phyloP scores from a whole-genome alignment of 2,113 vertebrate genomes.

The Epinephelus lanceolatus region DNA sequence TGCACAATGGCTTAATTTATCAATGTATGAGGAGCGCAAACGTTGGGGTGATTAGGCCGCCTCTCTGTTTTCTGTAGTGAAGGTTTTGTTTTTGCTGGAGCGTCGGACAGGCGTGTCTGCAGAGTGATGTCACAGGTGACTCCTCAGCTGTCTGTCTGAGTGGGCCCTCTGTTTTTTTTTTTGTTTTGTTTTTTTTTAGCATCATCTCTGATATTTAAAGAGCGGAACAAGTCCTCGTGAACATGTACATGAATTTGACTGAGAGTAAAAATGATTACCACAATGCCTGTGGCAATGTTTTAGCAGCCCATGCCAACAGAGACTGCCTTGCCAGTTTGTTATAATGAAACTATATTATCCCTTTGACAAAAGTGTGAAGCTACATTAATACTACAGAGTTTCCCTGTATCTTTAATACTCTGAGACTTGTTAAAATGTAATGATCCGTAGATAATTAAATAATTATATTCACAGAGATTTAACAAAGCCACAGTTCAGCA shows the following conservation, averaged over 20 bases:
- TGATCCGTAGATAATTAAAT: not conserved
- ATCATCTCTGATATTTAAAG: constrained; percentile 9
- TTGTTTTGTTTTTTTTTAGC: constrained; percentile 13
- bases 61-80: constrained; percentile 55
- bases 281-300: constrained; percentile 1
- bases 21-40: constrained; percentile 70
- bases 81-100: constrained; percentile 63
- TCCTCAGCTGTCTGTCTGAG: constrained; percentile 47
- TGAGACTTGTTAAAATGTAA: not conserved
- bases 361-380: not conserved
- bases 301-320: not conserved
- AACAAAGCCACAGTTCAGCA: not conserved
- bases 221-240: not conserved
- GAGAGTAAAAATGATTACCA: constrained; percentile 5
- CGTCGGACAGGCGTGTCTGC: constrained; percentile 37
- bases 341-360: not conserved
- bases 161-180: constrained; percentile 21
- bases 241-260: constrained; percentile 13
- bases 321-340: not conserved
- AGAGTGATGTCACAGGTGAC: constrained; percentile 63
- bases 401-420: not conserved
- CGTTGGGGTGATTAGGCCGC: constrained; percentile 66
- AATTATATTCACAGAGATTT: not conserved
- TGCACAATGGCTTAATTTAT: constrained; percentile 85
- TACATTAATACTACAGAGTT: not conserved